Evolutionary conservation across 2,797 vertebrate species (phyloP).

Genomic region (Eulemur mongoz): DNA sequence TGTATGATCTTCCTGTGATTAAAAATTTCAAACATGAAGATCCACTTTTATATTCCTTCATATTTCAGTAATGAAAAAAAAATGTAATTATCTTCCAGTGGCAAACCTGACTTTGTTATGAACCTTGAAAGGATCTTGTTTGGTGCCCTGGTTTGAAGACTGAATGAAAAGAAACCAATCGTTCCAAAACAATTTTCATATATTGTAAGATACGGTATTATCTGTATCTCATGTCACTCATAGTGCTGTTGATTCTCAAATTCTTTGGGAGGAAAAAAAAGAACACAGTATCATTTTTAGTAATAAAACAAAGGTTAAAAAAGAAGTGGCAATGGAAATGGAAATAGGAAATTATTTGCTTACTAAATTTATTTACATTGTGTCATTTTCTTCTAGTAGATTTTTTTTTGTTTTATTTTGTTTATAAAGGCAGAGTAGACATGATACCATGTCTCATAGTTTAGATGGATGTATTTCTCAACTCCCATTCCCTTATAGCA

Average conservation of each 20-base stretch:
- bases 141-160: conserved; percentile 75
- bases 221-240: background rate
- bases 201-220: conserved; percentile 34
- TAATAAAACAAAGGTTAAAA: background rate
- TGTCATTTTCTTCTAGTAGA: background rate
- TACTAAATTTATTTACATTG: background rate
- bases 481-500: background rate
- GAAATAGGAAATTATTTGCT: background rate
- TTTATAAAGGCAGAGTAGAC: background rate
- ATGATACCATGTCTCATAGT: background rate
- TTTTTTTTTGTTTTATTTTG: background rate
- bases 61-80: conserved; percentile 80
- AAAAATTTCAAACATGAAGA: conserved; percentile 77
- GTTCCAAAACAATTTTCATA: conserved; percentile 67
- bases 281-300: background rate
- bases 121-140: conserved; percentile 55
- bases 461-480: background rate
- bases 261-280: background rate
- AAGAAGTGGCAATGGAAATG: background rate
- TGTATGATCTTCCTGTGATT: conserved; percentile 78
- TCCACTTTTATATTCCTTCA: conserved; percentile 69
- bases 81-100: conserved; percentile 81
- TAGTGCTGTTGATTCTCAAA: background rate
- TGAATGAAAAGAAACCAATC: conserved; percentile 73
- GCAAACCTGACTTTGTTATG: conserved; percentile 76